Conservation (phyloP, 1,140 invertebrate genomes). For the Formica selysi region DNA sequence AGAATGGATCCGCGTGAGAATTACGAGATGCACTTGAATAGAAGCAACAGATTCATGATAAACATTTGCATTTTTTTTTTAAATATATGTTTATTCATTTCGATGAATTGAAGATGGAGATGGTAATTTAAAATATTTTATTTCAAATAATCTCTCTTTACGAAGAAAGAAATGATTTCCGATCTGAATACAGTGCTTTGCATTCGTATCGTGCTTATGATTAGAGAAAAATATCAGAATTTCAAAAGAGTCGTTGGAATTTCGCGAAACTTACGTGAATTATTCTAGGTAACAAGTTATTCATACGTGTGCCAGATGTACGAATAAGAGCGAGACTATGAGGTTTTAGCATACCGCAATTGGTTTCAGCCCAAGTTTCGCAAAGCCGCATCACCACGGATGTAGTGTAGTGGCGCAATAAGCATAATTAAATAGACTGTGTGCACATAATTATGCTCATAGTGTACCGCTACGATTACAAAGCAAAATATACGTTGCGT, state of each 20-base stretch:
- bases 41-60: constrained; percentile 4
- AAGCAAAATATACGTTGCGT: constrained; percentile 67
- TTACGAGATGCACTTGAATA: not conserved
- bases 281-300: not conserved
- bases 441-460: constrained; percentile 71
- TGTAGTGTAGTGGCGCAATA: constrained; percentile 56
- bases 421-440: constrained; percentile 71
- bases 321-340: not conserved
- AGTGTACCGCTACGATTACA: constrained; percentile 65
- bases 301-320: not conserved
- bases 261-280: not conserved
- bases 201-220: not conserved
- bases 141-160: not conserved
- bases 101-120: not conserved
- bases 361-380: constrained; percentile 17
- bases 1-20: not conserved
- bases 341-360: constrained; percentile 40
- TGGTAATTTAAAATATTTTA: not conserved
- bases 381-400: constrained; percentile 5
- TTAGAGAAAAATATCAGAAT: constrained; percentile 9
- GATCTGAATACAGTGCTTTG: not conserved
- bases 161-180: constrained; percentile 15
- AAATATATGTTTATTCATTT: not conserved
- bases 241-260: not conserved
- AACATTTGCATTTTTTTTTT: constrained; percentile 34